Percentiles rank a stretch among this genome's conserved stretches.
Evolutionary conservation across 2,797 vertebrate species (phyloP).

Genomic region (Anolis apletophallus): DNA sequence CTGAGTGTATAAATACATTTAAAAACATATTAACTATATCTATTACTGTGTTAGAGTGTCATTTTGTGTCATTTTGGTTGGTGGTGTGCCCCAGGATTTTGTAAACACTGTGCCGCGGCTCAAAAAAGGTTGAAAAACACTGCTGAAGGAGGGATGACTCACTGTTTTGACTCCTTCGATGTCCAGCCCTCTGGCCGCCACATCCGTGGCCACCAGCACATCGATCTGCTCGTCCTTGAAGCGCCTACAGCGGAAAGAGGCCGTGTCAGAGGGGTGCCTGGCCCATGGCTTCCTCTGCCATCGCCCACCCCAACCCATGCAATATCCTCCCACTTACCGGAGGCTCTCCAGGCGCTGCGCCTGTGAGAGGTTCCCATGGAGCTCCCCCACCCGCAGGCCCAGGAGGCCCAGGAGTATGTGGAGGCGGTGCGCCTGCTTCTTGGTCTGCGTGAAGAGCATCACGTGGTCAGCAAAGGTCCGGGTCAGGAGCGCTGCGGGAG

Average conservation of each 20-base stretch:
- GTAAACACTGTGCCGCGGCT: no score
- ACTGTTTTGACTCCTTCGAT: slow-evolving; percentile 97
- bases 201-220: slow-evolving; percentile 94
- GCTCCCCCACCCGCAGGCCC: slow-evolving; percentile 93
- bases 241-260: slow-evolving; percentile 77
- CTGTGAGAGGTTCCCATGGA: slow-evolving; percentile 96
- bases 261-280: background rate
- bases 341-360: slow-evolving; percentile 93
- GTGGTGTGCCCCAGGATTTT: no score
- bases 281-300: background rate
- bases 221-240: slow-evolving; percentile 99
- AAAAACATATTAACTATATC: no score
- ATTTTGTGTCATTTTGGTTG: no score
- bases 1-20: no score
- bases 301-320: background rate
- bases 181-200: slow-evolving; percentile 94
- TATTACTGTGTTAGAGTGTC: no score
- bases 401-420: slow-evolving; percentile 95
- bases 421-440: slow-evolving; percentile 96
- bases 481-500: slow-evolving; percentile 87
- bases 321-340: slow-evolving; percentile 72
- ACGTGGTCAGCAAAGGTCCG: slow-evolving; percentile 95
- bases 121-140: no score
- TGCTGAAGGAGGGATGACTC: slow-evolving; percentile 68
- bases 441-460: slow-evolving; percentile 97